These are phyloP conservation scores for Hirtodrosophila duncani DNA, from an alignment of 2,888 invertebrate genomes.

Conservation along the genomic window DNA sequence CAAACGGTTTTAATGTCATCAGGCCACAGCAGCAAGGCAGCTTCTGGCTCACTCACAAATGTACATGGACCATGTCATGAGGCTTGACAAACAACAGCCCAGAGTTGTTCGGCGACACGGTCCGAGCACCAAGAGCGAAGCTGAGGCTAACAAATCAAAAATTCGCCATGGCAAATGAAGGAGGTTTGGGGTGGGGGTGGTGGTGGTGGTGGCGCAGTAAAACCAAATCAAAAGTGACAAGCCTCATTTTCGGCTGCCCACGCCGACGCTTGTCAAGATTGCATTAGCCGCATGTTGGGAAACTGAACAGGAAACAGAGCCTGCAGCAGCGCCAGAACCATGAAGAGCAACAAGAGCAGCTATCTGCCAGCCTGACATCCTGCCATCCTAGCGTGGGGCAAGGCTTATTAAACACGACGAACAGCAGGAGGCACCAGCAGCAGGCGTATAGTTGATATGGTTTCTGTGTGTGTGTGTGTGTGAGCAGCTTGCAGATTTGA, in stretches of 20 bases:
- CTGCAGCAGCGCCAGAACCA: conserved; percentile 6
- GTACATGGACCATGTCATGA: conserved; percentile 12
- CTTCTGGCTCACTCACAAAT: background rate
- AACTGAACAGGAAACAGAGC: background rate
- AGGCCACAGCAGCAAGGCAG: too few species aligned
- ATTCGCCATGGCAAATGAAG: conserved; percentile 23
- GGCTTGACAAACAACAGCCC: conserved; percentile 40
- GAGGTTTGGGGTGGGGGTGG: background rate
- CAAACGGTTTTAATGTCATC: conserved; percentile 30
- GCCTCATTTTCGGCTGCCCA: conserved; percentile 63
- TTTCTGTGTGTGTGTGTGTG: background rate
- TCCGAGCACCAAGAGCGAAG: background rate
- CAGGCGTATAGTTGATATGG: background rate
- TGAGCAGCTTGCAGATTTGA: conserved; percentile 40
- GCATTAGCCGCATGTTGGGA: conserved; percentile 45
- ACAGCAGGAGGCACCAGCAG: background rate
- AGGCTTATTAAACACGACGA: conserved; percentile 49
- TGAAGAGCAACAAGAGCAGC: background rate
- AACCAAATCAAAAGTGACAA: conserved; percentile 68
- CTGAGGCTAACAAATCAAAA: conserved; percentile 48
- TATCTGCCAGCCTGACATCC: too few species aligned
- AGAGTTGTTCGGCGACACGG: background rate
- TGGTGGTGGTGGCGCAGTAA: conserved; percentile 21
- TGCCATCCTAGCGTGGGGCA: conserved; percentile 11
- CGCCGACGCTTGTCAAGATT: conserved; percentile 62